These are phyloP conservation scores for Picathartes gymnocephalus DNA, from an alignment of 2,113 vertebrate species.

Conservation along the genomic window DNA sequence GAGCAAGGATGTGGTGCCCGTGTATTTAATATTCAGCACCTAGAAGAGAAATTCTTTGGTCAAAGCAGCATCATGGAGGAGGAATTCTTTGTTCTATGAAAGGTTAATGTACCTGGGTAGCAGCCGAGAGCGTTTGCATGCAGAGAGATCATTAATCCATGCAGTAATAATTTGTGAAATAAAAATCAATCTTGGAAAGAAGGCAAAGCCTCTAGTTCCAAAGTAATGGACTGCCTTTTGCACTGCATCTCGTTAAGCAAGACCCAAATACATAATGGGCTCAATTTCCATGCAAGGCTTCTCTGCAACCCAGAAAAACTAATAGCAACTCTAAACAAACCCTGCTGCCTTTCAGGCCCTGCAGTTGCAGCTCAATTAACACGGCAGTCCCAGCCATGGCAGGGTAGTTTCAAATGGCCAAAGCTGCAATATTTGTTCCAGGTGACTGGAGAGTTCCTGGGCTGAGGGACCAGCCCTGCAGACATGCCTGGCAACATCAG, in stretches of 20 bases:
- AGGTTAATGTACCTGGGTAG: constrained; percentile 65
- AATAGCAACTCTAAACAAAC: constrained; percentile 42
- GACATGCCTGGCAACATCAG: background rate
- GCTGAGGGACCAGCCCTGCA: background rate
- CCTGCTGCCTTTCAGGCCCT: constrained; percentile 1
- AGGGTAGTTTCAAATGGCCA: background rate
- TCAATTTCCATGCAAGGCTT: constrained; percentile 59
- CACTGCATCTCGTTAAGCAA: constrained; percentile 70
- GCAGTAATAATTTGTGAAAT: constrained; percentile 67
- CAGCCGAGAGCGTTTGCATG: constrained; percentile 62
- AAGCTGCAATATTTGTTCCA: background rate
- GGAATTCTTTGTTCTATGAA: constrained; percentile 62
- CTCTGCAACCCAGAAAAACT: constrained; percentile 32
- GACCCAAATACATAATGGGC: constrained; percentile 67
- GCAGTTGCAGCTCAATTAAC: constrained; percentile 8
- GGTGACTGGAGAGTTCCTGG: background rate
- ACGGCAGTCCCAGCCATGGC: accelerated
- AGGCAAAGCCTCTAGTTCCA: constrained; percentile 67
- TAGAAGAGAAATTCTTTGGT: constrained; percentile 24
- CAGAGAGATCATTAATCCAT: constrained; percentile 69
- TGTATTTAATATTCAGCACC: constrained; percentile 12
- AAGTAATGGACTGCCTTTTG: constrained; percentile 64
- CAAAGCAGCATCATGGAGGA: background rate
- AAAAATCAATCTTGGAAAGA: constrained; percentile 71
- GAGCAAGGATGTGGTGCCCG: background rate